Evolutionary conservation across 2,113 vertebrate genomes (phyloP).

Genomic region (Hypomesus transpacificus): DNA sequence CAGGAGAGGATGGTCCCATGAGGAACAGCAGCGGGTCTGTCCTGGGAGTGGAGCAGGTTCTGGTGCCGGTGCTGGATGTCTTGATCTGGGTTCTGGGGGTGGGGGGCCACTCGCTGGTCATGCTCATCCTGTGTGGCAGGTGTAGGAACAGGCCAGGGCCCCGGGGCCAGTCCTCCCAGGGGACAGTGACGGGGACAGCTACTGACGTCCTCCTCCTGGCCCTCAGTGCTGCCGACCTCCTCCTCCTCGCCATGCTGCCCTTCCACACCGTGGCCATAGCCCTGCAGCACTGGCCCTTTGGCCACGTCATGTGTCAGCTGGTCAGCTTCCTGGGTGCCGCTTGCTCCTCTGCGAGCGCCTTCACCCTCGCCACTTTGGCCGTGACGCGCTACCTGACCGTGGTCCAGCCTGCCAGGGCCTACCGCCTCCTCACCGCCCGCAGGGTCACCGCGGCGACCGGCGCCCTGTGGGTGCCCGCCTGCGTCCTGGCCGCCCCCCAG

Average conservation of each 20-base stretch:
- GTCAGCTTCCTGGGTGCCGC: conserved; percentile 67
- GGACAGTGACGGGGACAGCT: conserved; percentile 38
- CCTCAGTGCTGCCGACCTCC: conserved; percentile 66
- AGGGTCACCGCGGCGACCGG: conserved; percentile 27
- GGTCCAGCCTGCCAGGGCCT: conserved; percentile 61
- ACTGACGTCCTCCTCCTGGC: conserved; percentile 68
- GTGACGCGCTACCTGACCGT: conserved; percentile 69
- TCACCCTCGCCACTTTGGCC: conserved; percentile 65
- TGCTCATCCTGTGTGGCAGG: conserved; percentile 62
- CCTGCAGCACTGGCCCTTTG: conserved; percentile 66
- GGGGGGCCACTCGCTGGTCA: conserved; percentile 65
- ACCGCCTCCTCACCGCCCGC: conserved; percentile 46
- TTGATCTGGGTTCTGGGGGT: conserved; percentile 65
- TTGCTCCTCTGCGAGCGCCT: conserved; percentile 65
- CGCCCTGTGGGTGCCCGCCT: conserved; percentile 65
- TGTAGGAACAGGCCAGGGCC: conserved; percentile 14
- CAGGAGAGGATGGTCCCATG: conserved; percentile 30
- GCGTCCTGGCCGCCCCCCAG: conserved; percentile 63
- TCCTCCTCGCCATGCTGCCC: conserved; percentile 66
- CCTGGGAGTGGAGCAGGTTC: conserved; percentile 51
- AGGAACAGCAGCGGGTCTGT: conserved; percentile 27
- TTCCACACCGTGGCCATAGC: conserved; percentile 65
- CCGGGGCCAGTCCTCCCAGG: conserved; percentile 21
- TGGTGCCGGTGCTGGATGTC: conserved; percentile 67
- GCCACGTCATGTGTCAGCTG: conserved; percentile 62